Evolutionary conservation across 1,140 invertebrate species (phyloP).

Genomic region (Drosophila willistoni): DNA sequence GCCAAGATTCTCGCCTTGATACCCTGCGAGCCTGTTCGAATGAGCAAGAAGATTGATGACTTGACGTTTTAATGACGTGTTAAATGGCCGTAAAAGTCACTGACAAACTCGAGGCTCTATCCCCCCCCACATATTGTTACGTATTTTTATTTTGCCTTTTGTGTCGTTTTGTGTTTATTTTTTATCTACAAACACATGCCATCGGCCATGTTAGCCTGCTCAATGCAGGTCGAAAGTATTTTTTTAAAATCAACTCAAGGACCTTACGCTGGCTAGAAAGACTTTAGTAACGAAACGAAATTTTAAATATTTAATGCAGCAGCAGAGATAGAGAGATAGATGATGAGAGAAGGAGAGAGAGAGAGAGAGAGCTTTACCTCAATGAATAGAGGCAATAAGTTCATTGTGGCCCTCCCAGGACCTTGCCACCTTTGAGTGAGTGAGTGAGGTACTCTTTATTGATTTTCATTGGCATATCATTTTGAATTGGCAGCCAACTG

Average conservation of each 20-base stretch:
- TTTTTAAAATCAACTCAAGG: slow-evolving; percentile 62
- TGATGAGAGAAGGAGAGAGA: not conserved
- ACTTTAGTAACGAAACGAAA: not conserved
- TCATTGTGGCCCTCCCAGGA: too few relatives aligned
- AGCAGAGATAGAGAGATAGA: not conserved
- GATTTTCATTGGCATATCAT: slow-evolving; percentile 7
- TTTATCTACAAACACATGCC: slow-evolving; percentile 52
- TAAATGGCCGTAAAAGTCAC: slow-evolving; percentile 79
- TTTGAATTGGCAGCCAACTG: slow-evolving; percentile 15
- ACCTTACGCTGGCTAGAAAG: not conserved
- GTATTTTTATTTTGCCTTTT: slow-evolving; percentile 25
- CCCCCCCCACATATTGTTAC: not conserved
- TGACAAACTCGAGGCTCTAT: slow-evolving; percentile 27
- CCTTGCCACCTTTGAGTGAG: too few relatives aligned
- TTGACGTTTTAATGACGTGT: slow-evolving; percentile 83
- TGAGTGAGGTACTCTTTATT: not conserved
- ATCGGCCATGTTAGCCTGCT: slow-evolving; percentile 62
- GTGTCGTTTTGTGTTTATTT: slow-evolving; percentile 13
- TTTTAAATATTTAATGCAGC: slow-evolving; percentile 2
- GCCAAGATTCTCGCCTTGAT: slow-evolving; percentile 33
- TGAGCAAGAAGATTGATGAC: slow-evolving; percentile 83
- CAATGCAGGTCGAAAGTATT: slow-evolving; percentile 63
- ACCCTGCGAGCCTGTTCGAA: slow-evolving; percentile 78
- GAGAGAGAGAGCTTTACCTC: not conserved
- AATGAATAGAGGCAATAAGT: not conserved